Percentiles rank a stretch among this genome's conserved stretches.
Conservation (phyloP, 2,113 vertebrate genomes). For the Furnarius figulus region DNA sequence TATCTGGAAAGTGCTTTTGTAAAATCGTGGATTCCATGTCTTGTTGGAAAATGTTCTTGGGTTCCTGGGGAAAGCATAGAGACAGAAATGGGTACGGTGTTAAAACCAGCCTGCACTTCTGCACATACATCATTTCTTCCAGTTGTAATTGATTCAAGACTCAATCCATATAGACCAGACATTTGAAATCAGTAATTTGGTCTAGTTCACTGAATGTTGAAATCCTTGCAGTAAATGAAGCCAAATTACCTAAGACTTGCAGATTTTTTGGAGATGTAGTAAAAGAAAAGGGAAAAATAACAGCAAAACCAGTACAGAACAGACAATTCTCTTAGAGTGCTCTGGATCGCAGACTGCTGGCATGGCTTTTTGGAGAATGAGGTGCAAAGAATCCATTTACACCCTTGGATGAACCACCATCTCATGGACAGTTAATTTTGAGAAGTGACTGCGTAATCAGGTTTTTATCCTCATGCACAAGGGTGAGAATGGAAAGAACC, state of each 20-base stretch:
- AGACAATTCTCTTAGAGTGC: neutral
- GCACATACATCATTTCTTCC: neutral
- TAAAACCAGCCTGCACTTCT: neutral
- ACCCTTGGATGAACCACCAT: neutral
- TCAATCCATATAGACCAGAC: neutral
- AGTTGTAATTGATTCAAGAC: neutral
- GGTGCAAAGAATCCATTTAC: neutral
- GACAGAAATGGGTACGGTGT: neutral
- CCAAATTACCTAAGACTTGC: neutral
- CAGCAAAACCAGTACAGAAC: neutral
- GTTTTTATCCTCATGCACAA: neutral
- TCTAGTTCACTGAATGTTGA: neutral
- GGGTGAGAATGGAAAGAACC: neutral
- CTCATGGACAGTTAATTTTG: neutral
- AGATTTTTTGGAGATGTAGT: neutral
- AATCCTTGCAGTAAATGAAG: neutral
- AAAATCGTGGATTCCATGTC: neutral
- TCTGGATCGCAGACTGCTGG: neutral
- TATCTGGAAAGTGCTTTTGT: neutral
- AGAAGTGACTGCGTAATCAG: accelerated
- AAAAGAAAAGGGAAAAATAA: neutral
- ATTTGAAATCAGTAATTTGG: neutral
- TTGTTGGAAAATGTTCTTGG: neutral
- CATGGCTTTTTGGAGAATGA: neutral
- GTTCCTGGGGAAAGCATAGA: neutral